Base-by-base conservation (phyloP, 1,140 invertebrate species). In the Diplogasteroides magnus region DNA sequence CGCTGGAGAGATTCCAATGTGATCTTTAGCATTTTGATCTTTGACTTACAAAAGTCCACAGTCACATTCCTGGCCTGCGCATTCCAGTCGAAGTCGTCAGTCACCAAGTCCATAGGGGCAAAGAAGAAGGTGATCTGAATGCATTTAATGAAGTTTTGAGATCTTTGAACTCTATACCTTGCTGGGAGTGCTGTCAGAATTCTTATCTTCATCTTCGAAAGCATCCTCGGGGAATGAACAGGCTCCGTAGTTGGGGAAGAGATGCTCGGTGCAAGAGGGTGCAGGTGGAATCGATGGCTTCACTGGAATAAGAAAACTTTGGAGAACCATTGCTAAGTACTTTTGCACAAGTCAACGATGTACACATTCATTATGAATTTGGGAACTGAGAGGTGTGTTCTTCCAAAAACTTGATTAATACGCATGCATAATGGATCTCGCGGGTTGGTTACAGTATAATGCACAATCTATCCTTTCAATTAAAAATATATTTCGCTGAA, bases 171-270 rank as follows among this genome's bases (percentile, higher is more conserved):
- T 48, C 6, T 11, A 48, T 48, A 48, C 6, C 19, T 48, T 48
- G 37, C 37, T 48, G 37, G 6, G 37, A 48, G 37, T 48, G 37
- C 6, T 6, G 19, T 48, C 26, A 1, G 69, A 59, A 19, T 67
- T 48, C 29, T 55, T 60, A 19, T 64, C 69, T 58, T 71, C 64
- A 19, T 67, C 57, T 15, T 71, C 64, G 48, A 67, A 71, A 14
- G 48, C 19, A 13, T 61, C 69, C 23, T 71, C 68, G 28, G 27
- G 19, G 27, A 71, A 26, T 1, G 48, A 61, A 26, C 69, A 71
- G 61, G 61, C 61, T 66, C 69, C 69, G 32, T 71, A 71, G 31
- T 71, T 71, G 11, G 69, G 69, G 28, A 61, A 67, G 13, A 71
- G 25, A 19, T 67, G 25, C 48, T 71, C 57, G n/a, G 66, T 66